A percentile compares a stretch with the other conserved stretches of the same genome.
Conservation (phyloP, 2,113 vertebrate genomes). For the Dasypus novemcinctus region DNA sequence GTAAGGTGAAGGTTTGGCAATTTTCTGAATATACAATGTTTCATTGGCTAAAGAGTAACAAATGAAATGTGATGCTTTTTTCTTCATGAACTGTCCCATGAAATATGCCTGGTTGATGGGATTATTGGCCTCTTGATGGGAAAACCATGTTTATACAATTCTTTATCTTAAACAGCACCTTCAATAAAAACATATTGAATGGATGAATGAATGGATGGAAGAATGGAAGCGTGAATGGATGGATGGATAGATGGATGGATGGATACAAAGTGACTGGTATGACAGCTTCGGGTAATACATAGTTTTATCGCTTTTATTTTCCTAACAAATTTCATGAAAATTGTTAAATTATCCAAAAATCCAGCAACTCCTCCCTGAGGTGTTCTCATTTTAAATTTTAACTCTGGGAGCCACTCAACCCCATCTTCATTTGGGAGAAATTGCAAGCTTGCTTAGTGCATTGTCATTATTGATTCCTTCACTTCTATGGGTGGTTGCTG, state of each 20-base stretch:
- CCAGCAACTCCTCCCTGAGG: neutral
- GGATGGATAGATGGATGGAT: neutral
- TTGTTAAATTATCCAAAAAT: neutral
- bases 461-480: neutral
- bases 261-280: neutral
- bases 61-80: neutral
- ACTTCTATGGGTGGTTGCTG: neutral
- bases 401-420: neutral
- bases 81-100: neutral
- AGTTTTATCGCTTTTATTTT: neutral
- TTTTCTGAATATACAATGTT: neutral
- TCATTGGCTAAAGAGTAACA: neutral
- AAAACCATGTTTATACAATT: neutral
- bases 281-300: neutral
- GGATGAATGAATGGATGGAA: neutral
- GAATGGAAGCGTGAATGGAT: neutral
- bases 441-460: neutral
- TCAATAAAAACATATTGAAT: neutral
- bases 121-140: neutral
- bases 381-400: neutral
- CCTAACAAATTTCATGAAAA: neutral
- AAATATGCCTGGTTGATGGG: neutral
- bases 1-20: neutral
- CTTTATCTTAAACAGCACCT: neutral
- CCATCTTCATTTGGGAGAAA: neutral